Conservation (phyloP, 2,888 invertebrate genomes). For the Platycheirus albimanus region DNA sequence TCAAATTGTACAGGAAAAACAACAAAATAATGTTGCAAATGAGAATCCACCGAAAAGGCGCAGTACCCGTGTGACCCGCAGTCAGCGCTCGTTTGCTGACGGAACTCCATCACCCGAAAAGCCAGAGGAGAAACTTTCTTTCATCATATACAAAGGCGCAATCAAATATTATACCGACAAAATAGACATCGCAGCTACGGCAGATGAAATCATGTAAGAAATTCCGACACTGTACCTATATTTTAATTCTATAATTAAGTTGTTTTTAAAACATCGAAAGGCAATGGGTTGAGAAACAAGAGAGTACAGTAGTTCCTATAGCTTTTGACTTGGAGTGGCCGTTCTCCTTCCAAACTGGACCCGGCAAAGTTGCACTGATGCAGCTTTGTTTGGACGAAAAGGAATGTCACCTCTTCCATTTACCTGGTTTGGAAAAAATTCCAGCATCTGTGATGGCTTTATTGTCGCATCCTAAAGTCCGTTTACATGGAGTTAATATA, state of each 20-base stretch:
- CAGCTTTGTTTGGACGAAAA: conserved; percentile 85
- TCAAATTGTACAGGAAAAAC: too few species aligned
- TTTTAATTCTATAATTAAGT: too few species aligned
- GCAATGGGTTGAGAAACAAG: conserved; percentile 80
- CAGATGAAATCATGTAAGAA: conserved; percentile 83
- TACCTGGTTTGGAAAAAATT: conserved; percentile 84
- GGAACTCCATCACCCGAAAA: conserved; percentile 75
- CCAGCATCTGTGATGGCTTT: conserved; percentile 84
- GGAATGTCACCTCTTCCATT: conserved; percentile 85
- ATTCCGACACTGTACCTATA: conserved; percentile 15
- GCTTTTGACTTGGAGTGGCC: conserved; percentile 89
- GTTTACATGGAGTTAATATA: conserved; percentile 86
- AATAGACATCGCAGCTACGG: conserved; percentile 83
- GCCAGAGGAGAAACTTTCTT: conserved; percentile 77
- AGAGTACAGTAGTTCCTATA: conserved; percentile 82
- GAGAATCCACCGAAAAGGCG: conserved; percentile 80
- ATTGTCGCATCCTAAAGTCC: conserved; percentile 85
- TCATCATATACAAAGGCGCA: conserved; percentile 78
- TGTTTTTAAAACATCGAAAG: too few species aligned
- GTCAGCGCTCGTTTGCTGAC: conserved; percentile 77
- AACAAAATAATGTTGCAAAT: conserved; percentile 65
- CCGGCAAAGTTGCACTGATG: conserved; percentile 85
- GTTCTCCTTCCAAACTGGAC: conserved; percentile 85
- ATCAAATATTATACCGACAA: conserved; percentile 81
- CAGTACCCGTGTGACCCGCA: conserved; percentile 78